Percentiles rank a stretch among this genome's conserved stretches.
Conservation (phyloP, 1,140 invertebrate species). For the Drosophila teissieri region DNA sequence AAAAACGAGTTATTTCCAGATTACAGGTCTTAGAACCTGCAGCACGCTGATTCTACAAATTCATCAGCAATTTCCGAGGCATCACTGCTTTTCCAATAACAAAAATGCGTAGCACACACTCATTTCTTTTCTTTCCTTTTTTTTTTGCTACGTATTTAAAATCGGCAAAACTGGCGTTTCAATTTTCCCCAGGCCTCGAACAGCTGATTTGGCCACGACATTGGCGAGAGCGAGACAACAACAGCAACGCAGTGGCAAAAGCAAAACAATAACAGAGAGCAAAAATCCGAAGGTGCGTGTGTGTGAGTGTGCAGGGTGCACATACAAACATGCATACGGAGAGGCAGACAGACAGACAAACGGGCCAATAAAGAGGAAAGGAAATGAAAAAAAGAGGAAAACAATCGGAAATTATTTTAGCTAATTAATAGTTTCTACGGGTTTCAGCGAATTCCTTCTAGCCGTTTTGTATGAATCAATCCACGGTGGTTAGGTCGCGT, state of each 20-base stretch:
- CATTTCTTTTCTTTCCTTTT: neutral
- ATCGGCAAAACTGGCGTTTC: slow-evolving; percentile 2
- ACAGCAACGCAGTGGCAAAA: slow-evolving; percentile 57
- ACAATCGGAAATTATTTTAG: slow-evolving; percentile 26
- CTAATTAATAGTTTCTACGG: slow-evolving; percentile 40
- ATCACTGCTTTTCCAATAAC: slow-evolving; percentile 19
- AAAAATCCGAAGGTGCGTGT: slow-evolving; percentile 24
- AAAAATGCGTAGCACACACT: neutral
- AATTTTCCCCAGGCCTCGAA: slow-evolving; percentile 32
- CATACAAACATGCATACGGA: slow-evolving; percentile 3
- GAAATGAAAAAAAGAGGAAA: slow-evolving; percentile 41
- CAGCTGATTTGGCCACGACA: slow-evolving; percentile 50
- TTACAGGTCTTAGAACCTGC: slow-evolving; percentile 53
- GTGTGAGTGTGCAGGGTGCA: slow-evolving; percentile 5
- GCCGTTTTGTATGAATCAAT: slow-evolving; percentile 28
- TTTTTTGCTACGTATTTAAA: slow-evolving; percentile 10
- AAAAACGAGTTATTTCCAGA: slow-evolving; percentile 71
- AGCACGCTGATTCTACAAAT: slow-evolving; percentile 38
- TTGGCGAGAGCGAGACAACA: slow-evolving; percentile 29
- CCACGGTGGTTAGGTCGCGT: slow-evolving; percentile 2
- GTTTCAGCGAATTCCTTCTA: slow-evolving; percentile 8
- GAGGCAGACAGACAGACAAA: slow-evolving; percentile 4
- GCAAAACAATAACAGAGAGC: slow-evolving; percentile 81
- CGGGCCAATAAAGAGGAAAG: slow-evolving; percentile 19
- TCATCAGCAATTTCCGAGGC: slow-evolving; percentile 12